A percentile compares a stretch with the other conserved stretches of the same genome.
phyloP scores from a whole-genome alignment of 2,113 vertebrate species.

The Climacteris rufus region DNA sequence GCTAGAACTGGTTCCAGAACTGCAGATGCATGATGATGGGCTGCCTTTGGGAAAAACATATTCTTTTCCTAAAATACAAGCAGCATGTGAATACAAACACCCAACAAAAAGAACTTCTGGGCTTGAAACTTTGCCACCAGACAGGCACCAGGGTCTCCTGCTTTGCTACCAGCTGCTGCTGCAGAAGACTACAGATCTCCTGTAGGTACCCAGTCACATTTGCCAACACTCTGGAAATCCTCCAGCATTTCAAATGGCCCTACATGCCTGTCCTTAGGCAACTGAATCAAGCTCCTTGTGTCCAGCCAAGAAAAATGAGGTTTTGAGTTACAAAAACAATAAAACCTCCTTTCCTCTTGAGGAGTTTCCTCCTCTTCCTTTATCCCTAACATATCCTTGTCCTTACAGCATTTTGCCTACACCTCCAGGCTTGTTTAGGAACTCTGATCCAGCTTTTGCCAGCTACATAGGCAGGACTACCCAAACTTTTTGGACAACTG shows the following conservation, averaged over 20 bases:
- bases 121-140: background rate
- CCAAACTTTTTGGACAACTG: background rate
- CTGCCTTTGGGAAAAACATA: background rate
- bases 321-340: background rate
- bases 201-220: background rate
- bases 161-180: slow-evolving; percentile 7
- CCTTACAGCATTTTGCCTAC: background rate
- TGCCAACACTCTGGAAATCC: background rate
- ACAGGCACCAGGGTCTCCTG: background rate
- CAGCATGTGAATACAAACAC: background rate
- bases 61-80: background rate
- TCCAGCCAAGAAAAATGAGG: background rate
- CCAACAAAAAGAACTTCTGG: background rate
- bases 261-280: background rate
- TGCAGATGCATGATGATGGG: background rate
- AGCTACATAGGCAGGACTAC: background rate
- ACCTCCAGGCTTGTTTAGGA: background rate
- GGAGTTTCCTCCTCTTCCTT: background rate
- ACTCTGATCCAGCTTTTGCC: background rate
- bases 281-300: background rate
- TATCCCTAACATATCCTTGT: background rate
- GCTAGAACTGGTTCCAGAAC: background rate
- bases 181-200: background rate
- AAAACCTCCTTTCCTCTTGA: background rate
- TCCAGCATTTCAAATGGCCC: background rate